phyloP scores from a whole-genome alignment of 2,113 vertebrate genomes.

The Accipiter virgatus region DNA sequence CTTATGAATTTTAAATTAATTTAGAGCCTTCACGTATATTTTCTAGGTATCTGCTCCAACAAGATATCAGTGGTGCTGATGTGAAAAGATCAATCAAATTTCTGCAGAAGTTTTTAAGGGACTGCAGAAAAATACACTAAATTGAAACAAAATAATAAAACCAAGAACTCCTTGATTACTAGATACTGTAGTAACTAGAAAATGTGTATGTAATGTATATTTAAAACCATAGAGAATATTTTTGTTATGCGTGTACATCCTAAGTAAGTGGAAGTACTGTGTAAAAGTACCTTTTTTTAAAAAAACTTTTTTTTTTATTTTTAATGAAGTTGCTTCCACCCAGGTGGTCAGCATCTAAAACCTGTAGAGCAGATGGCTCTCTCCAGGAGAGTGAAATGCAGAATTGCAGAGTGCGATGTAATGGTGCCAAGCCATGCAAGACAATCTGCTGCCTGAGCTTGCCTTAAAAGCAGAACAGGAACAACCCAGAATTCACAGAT shows the following conservation, averaged over 20 bases:
- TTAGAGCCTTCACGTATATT: neutral
- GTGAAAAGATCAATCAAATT: neutral
- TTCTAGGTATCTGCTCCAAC: neutral
- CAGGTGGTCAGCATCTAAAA: constrained; percentile 8
- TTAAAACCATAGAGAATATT: neutral
- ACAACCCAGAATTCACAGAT: neutral
- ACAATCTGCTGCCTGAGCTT: neutral
- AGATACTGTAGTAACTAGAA: neutral
- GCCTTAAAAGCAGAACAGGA: neutral
- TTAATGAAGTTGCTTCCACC: constrained; percentile 35
- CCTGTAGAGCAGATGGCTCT: neutral
- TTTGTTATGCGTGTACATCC: neutral
- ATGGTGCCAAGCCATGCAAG: neutral
- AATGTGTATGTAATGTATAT: neutral
- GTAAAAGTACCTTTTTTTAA: neutral
- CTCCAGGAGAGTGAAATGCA: constrained; percentile 2
- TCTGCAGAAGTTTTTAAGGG: neutral
- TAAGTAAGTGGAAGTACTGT: neutral
- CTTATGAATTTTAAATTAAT: neutral
- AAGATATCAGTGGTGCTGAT: neutral
- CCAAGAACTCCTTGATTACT: neutral
- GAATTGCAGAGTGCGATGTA: neutral
- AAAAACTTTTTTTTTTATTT: neutral
- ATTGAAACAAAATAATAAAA: neutral
- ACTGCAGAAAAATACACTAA: neutral